Percentiles rank a stretch among this genome's conserved stretches.
phyloP scores from a whole-genome alignment of 2,797 vertebrate species.

The Gila robusta region DNA sequence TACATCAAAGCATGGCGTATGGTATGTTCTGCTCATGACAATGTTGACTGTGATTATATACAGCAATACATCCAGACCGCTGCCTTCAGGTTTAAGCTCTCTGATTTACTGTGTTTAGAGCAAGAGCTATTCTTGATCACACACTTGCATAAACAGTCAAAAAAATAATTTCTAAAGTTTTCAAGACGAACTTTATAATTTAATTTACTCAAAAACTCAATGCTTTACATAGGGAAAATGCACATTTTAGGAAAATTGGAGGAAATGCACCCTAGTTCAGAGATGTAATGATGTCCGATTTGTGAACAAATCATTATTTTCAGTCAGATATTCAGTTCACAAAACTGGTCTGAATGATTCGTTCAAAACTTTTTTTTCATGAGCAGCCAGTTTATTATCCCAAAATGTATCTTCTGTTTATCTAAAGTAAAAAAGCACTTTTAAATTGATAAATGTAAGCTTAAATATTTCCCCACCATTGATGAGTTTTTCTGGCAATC shows the following conservation, averaged over 20 bases:
- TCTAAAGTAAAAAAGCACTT: not conserved
- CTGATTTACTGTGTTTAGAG: conserved; percentile 27
- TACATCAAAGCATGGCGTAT: conserved; percentile 69
- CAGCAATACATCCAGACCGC: conserved; percentile 19
- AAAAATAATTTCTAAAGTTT: not conserved
- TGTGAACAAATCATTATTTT: not conserved
- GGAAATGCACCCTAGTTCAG: not conserved
- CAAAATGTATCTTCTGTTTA: not conserved
- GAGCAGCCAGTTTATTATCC: not conserved
- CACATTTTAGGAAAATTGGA: not conserved
- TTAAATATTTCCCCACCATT: not conserved
- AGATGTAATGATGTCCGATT: not conserved
- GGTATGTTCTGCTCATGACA: conserved; percentile 60
- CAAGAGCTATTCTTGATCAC: conserved; percentile 19
- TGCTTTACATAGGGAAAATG: not conserved
- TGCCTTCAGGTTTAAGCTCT: conserved; percentile 19
- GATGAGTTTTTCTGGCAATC: not conserved
- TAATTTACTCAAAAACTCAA: not conserved
- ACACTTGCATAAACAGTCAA: not conserved
- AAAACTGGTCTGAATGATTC: not conserved
- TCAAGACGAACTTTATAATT: not conserved
- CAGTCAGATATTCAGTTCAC: not conserved
- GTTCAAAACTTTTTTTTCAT: not conserved
- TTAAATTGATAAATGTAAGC: not conserved
- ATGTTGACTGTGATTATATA: conserved; percentile 58